A percentile compares a stretch with the other conserved stretches of the same genome.
Evolutionary conservation across 2,888 invertebrate species (phyloP).

Genomic region (Drosophila birchii): DNA sequence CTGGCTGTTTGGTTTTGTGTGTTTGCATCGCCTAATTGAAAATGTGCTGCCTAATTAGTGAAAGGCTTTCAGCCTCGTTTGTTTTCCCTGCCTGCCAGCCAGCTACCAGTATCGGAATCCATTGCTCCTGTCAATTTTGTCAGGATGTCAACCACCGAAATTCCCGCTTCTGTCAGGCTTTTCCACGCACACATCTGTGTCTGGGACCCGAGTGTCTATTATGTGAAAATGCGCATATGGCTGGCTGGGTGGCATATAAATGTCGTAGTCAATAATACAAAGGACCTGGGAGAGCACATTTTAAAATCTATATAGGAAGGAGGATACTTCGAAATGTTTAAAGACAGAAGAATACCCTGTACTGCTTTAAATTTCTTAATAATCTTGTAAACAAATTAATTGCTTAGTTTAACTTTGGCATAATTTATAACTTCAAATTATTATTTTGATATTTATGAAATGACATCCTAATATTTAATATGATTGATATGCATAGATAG

Average conservation of each 20-base stretch:
- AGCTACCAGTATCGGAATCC: constrained; percentile 42
- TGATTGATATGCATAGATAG: not conserved
- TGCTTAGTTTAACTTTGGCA: no score
- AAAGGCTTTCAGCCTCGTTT: constrained; percentile 60
- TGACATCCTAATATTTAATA: not conserved
- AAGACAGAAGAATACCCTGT: not conserved
- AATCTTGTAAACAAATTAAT: not conserved
- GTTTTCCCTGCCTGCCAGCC: constrained; percentile 3
- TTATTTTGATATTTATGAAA: not conserved
- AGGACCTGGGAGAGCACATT: constrained; percentile 42
- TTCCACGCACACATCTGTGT: constrained; percentile 11
- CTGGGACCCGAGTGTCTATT: constrained; percentile 52
- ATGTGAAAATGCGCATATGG: constrained; percentile 77
- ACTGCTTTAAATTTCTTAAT: no score
- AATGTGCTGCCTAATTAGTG: constrained; percentile 66
- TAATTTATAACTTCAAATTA: not conserved
- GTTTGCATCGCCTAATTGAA: constrained; percentile 63
- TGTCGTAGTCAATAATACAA: constrained; percentile 75
- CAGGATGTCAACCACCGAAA: constrained; percentile 68
- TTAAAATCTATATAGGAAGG: constrained; percentile 60
- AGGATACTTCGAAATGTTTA: fast-evolving
- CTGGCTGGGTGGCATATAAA: constrained; percentile 60
- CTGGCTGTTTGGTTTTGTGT: constrained; percentile 24
- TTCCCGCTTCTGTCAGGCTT: constrained; percentile 56
- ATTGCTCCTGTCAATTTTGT: constrained; percentile 54